Evolutionary conservation across 2,113 vertebrate species (phyloP).

Genomic region (Ameiurus melas): DNA sequence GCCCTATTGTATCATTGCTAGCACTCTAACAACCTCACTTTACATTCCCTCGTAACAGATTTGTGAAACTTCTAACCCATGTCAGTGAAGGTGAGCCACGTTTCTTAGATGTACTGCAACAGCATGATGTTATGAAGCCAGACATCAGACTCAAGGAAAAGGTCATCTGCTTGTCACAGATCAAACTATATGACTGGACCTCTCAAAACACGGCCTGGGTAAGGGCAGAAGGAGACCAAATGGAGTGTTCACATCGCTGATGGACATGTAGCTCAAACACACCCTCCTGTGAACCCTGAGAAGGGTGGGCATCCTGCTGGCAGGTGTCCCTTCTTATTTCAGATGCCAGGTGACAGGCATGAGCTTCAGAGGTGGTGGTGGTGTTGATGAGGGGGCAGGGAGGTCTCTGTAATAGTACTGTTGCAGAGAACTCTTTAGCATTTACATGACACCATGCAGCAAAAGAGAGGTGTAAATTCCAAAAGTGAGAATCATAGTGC

Average conservation of each 20-base stretch:
- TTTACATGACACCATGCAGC: neutral
- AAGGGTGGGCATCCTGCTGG: slow-evolving; percentile 50
- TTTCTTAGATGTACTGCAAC: slow-evolving; percentile 45
- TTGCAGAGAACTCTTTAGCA: slow-evolving; percentile 14
- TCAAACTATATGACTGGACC: slow-evolving; percentile 52
- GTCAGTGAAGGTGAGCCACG: slow-evolving; percentile 44
- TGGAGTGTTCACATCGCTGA: slow-evolving; percentile 45
- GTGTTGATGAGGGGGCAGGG: slow-evolving; percentile 12
- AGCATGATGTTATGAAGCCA: slow-evolving; percentile 45
- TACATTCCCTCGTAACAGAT: slow-evolving; percentile 43
- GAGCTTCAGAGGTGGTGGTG: slow-evolving; percentile 16
- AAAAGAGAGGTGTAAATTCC: neutral
- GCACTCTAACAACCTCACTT: neutral
- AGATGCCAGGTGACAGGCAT: slow-evolving; percentile 44
- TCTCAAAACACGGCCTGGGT: slow-evolving; percentile 46
- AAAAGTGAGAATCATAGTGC: neutral
- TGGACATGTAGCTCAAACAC: slow-evolving; percentile 51
- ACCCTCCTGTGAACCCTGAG: slow-evolving; percentile 52
- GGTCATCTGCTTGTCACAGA: slow-evolving; percentile 53
- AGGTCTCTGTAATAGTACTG: slow-evolving; percentile 28
- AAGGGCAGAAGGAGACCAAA: slow-evolving; percentile 46
- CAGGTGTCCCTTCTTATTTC: slow-evolving; percentile 52
- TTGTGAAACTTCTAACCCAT: slow-evolving; percentile 34
- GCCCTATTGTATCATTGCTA: neutral
- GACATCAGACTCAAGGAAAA: slow-evolving; percentile 53